Evolutionary conservation across 2,113 vertebrate species (phyloP).

Genomic region (Hylia prasina): DNA sequence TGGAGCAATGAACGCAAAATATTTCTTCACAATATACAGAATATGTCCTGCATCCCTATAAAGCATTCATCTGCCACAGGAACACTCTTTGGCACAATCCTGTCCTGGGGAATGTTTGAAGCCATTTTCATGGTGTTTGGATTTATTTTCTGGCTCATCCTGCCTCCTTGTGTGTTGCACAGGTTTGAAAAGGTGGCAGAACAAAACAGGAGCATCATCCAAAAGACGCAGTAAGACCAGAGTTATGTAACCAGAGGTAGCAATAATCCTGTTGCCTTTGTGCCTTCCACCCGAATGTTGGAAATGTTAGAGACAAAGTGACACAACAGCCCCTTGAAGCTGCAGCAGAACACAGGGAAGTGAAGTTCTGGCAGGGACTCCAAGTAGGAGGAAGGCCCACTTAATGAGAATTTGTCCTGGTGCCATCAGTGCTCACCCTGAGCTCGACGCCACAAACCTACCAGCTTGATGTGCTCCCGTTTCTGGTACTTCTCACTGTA

Average conservation of each 20-base stretch:
- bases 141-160: background rate
- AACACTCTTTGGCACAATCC: background rate
- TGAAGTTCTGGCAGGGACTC: background rate
- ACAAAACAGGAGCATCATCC: background rate
- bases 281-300: background rate
- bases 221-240: background rate
- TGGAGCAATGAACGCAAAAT: background rate
- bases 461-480: conserved; percentile 93
- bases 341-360: background rate
- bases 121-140: background rate
- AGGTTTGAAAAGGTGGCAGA: background rate
- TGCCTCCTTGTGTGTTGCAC: background rate
- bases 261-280: background rate
- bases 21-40: background rate
- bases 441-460: background rate
- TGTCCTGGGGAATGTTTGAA: background rate
- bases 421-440: background rate
- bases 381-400: background rate
- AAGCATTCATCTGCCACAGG: background rate
- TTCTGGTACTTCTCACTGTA: conserved; percentile 99
- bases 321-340: background rate
- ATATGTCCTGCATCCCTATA: background rate
- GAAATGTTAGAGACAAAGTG: background rate
- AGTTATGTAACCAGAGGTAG: background rate
- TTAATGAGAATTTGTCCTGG: background rate